Base-by-base conservation (phyloP, 2,797 vertebrate genomes). In the Champsocephalus esox region DNA sequence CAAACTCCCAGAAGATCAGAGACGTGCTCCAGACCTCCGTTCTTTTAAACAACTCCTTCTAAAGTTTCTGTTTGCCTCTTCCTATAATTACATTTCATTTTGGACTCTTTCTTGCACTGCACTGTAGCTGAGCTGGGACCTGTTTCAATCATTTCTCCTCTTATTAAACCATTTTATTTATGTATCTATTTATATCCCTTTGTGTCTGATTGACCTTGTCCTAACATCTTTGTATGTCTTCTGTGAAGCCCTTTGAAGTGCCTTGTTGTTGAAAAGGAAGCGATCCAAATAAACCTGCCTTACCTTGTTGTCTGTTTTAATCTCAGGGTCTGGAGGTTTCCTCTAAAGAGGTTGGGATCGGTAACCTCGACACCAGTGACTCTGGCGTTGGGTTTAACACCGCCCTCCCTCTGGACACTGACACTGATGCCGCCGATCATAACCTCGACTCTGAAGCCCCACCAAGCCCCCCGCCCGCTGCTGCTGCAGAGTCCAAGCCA, bases 331-430 rank as follows among this genome's bases (percentile, higher is more conserved):
- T 95, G 75, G 95, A 96, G 81, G 94, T 96, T 64, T 95, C 94
- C 50, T 95, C 95, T 48, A 95, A 95, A 82, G 95, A 95, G 70
- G 92, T 94, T 57, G 86, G 94, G 65, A 81, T 93, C 4, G 93
- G 89, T 70, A 95, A 95, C 77, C 84, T 96, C 14, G 95, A 96
- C 83, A 95, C 94, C 68, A 96, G 95, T 64, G 95, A 96, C 84
- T 96, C 95, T 1, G 95, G 95, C 2, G 95, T 96, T 46, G 95
- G 95, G 73, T 95, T 96, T 64, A 95, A 94, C 85, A 95, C 94
- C 11, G 94, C 93, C 49, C 93, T 96, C 9, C 95, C 95, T 8
- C 80, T 95, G 80, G 95, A 96, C 89, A 96, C 95, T 67, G 95
- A 96, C 92, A 95, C 94, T 1, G 95, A 96, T 45, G 93, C 69